These are phyloP conservation scores for Palythoa caribaeorum DNA, from an alignment of 92 coral and sea anemone species.

Conservation along the genomic window DNA sequence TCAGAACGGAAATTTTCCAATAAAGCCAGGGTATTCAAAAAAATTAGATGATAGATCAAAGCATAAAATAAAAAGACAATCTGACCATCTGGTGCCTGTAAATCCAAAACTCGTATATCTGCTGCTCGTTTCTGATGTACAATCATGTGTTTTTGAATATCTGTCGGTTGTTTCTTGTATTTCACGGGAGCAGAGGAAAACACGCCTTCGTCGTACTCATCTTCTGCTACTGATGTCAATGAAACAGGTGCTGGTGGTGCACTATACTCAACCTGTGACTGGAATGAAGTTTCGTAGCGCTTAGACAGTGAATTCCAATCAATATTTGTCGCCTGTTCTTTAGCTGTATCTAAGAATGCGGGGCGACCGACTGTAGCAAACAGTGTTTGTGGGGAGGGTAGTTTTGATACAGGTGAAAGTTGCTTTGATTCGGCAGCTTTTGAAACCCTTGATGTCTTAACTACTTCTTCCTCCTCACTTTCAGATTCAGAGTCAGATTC, in stretches of 20 bases:
- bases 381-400: conserved; percentile 93
- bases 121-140: conserved; percentile 85
- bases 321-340: conserved; percentile 70
- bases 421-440: conserved; percentile 11
- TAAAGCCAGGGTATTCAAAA: background rate
- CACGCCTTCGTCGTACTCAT: conserved; percentile 85
- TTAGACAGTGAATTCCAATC: conserved; percentile 94
- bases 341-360: conserved; percentile 75
- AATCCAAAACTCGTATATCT: conserved; percentile 69
- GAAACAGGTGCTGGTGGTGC: conserved; percentile 83
- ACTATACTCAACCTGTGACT: conserved; percentile 49
- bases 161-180: conserved; percentile 88
- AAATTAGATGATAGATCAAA: background rate
- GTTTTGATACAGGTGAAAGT: conserved; percentile 62
- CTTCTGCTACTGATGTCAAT: conserved; percentile 68
- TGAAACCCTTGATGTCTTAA: conserved; percentile 16
- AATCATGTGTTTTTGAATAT: conserved; percentile 89
- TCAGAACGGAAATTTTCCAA: background rate
- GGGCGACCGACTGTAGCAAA: conserved; percentile 96
- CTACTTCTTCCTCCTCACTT: conserved; percentile 13
- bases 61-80: background rate
- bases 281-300: conserved; percentile 83
- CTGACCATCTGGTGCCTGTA: conserved; percentile 54
- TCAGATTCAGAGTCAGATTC: conserved; percentile 93
- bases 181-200: conserved; percentile 87